Evolutionary conservation across 2,888 invertebrate genomes (phyloP).

Genomic region (Spialia ferax): DNA sequence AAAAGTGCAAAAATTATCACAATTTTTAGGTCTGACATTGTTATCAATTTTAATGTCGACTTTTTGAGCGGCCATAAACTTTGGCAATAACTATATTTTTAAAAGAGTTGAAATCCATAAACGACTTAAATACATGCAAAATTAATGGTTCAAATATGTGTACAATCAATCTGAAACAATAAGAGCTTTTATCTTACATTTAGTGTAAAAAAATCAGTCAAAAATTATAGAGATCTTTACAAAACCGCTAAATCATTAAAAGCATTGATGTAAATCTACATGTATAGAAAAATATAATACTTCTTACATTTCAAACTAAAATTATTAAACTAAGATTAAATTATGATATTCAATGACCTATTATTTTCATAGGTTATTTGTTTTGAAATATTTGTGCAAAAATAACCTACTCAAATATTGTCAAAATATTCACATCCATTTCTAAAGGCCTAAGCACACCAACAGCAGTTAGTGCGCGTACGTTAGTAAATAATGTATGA

Average conservation of each 20-base stretch:
- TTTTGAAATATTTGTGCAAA: conserved; percentile 16
- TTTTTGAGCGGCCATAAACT: neutral
- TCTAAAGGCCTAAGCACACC: too few relatives aligned
- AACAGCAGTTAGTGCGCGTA: too few relatives aligned
- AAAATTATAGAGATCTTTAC: conserved; percentile 67
- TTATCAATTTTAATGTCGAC: neutral
- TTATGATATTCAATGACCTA: neutral
- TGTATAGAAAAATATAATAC: conserved; percentile 59
- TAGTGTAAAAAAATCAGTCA: conserved; percentile 61
- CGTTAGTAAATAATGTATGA: too few relatives aligned
- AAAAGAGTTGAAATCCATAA: neutral
- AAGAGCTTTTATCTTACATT: conserved; percentile 14
- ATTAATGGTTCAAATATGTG: too few relatives aligned
- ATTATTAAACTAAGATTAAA: conserved; percentile 23
- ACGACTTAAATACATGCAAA: neutral
- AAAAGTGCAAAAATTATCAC: too few relatives aligned
- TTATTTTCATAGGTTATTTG: neutral
- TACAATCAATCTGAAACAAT: too few relatives aligned
- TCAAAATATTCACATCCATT: neutral
- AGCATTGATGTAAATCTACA: conserved; percentile 60
- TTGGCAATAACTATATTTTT: neutral
- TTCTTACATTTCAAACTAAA: conserved; percentile 30
- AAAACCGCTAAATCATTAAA: conserved; percentile 52
- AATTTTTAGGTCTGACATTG: too few relatives aligned
- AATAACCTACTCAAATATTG: neutral